phyloP scores from a whole-genome alignment of 2,888 invertebrate genomes.

The Eupeodes latifasciatus region DNA sequence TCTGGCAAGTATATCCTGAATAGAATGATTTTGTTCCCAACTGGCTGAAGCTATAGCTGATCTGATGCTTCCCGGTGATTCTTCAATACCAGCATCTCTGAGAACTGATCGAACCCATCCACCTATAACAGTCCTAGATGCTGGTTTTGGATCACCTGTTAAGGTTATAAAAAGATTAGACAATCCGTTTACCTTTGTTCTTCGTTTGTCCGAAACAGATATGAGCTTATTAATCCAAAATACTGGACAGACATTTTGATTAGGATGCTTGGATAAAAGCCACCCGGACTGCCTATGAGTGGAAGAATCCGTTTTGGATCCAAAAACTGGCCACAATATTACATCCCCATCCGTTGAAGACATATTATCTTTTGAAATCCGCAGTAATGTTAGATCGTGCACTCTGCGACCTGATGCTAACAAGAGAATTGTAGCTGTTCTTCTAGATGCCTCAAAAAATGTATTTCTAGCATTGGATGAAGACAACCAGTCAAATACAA shows the following conservation, averaged over 20 bases:
- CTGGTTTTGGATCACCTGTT: not conserved
- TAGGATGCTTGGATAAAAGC: constrained; percentile 40
- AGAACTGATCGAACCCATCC: constrained; percentile 15
- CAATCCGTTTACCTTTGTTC: not conserved
- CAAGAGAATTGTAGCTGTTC: not conserved
- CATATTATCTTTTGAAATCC: constrained; percentile 35
- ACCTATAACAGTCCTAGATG: not conserved
- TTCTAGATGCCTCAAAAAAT: constrained; percentile 29
- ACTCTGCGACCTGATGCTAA: constrained; percentile 5
- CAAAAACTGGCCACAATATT: constrained; percentile 34
- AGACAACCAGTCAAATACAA: constrained; percentile 37
- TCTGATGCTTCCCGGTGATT: constrained; percentile 23
- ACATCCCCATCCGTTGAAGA: constrained; percentile 11
- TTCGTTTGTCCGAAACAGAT: constrained; percentile 20
- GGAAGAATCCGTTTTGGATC: constrained; percentile 41
- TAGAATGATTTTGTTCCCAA: no score
- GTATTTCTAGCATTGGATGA: constrained; percentile 3
- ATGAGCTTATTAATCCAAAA: constrained; percentile 7
- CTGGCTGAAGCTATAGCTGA: constrained; percentile 20
- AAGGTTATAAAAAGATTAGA: not conserved
- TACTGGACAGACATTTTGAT: constrained; percentile 40
- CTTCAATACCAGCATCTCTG: constrained; percentile 16
- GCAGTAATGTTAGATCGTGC: constrained; percentile 39
- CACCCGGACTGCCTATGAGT: constrained; percentile 29
- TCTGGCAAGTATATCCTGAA: no score